Conservation (phyloP, 2,797 vertebrate genomes). For the Scomberomorus guttatus region DNA sequence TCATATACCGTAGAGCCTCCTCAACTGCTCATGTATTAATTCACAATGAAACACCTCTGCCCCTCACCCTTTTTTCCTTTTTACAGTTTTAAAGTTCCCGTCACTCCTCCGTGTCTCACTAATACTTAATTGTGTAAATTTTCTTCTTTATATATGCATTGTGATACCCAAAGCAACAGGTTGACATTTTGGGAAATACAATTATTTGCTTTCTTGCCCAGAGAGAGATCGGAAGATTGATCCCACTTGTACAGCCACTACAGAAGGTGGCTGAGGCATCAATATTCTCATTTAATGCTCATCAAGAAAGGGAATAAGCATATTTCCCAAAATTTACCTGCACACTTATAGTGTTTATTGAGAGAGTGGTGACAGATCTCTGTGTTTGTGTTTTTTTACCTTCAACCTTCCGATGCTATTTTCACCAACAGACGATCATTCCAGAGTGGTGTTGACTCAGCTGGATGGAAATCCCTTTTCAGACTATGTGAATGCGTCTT, state of each 20-base stretch:
- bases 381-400: not conserved
- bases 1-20: conserved; percentile 1
- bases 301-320: not conserved
- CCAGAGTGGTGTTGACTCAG: conserved; percentile 91
- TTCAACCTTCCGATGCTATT: conserved; percentile 22
- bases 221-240: not conserved
- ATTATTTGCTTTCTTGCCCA: not conserved
- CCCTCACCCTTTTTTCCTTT: not conserved
- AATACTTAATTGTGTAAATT: not conserved
- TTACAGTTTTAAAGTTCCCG: not conserved
- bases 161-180: not conserved
- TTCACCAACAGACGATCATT: conserved; percentile 91
- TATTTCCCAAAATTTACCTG: not conserved
- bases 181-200: not conserved
- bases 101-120: not conserved
- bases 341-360: not conserved
- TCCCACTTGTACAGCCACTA: fast-evolving
- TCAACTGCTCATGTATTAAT: not conserved
- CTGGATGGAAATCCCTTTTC: conserved; percentile 88
- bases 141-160: not conserved
- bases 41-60: conserved; percentile 22
- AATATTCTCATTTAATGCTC: not conserved
- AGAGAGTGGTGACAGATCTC: not conserved
- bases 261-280: not conserved
- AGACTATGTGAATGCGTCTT: conserved; percentile 97